Evolutionary conservation across 2,888 invertebrate species (phyloP), one percentile per base, ranked within the genome.

Genomic region (Argyresthia goedartella): DNA sequence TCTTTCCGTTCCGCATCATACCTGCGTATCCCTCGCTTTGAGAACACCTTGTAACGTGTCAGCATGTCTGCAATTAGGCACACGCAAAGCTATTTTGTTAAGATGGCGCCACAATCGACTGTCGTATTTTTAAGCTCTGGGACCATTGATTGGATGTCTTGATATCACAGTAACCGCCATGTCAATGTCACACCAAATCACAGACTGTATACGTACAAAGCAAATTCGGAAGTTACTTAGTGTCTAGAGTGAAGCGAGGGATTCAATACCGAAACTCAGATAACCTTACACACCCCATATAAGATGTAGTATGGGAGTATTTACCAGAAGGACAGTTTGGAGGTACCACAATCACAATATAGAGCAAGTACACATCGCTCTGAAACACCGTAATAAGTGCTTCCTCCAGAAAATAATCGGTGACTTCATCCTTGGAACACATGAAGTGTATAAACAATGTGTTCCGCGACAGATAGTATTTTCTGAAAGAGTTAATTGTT

Each of bases 381-480:
- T 71, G 61, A 64, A 90, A 91, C 25, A 90, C 66, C 1, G 87
- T 73, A 33, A 63, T 52, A 35, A 81, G 61, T 0, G 81, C 80
- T 50, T 84, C 82, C 42, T 76, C 76, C 10, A 78, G 25, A 53
- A 84, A 85, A 39, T 59, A 60, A 2, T 73, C 71, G 0, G 59
- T 56, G 1, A 86, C 88, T 0, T 69, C 64, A 1, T 73, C 68
- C 48, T 81, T 70, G 71, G 88, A 90, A 50, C 88, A 88, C 60
- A 89, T 76, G 56, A 89, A 82, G 62, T 90, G 89, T 46, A 92
- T 76, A 73, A 91, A 92, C 44, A 90, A 64, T 0, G 90, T 88
- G 63, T 90, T 90, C 10, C 86, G 69, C 1, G 85, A 69, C 11
- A 81, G 52, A 60, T 71, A 81, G 56, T 61, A 81, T 56, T 63